Evolutionary conservation across 2,113 vertebrate genomes (phyloP), one percentile per base, ranked within the genome.

Genomic region (Notarius quadriscutis): DNA sequence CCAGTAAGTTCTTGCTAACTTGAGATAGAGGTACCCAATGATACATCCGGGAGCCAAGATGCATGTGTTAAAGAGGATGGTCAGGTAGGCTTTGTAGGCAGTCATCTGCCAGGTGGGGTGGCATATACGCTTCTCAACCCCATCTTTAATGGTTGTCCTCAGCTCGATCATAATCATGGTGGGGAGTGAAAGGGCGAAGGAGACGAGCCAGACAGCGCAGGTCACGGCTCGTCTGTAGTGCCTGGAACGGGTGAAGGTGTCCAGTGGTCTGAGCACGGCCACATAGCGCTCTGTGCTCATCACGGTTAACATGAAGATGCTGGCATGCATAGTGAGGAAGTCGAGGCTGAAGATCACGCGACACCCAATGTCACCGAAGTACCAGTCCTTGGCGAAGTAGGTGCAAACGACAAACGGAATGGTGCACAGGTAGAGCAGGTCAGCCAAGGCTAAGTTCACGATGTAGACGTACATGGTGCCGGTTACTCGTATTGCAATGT

Each of bases 281-380:
- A 92, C 72, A 22, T 93, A 93, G 65, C 92, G 72, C 87, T 93
- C 92, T 1, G 90, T 92, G 69, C 92, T 92, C 92, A 92, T 91
- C 27, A 91, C 67, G 14, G 92, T 93, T 63, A 93, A 72, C 22
- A 92, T 93, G 55, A 93, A 93, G 83, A 92, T 92, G 84, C 92
- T 92, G 84, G 92, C 89, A 2, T 93, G 91, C 92, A 92, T 93
- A 58, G 92, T 93, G 34, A 92, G 86, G 27, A 93, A 90, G 72
- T 92, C 92, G 22, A 92, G 83, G 80, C 91, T 93, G 81, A 93
- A 92, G 12, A 93, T 57, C 62, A 93, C 85, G 48, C 91, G 89
- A 53, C 91, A 93, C 6, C 92, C 92, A 10, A 90, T 80, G 67
- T 91, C 88, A 1, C 91, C 90, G 14, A 93, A 93, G 82, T 92